Evolutionary conservation across 2,888 invertebrate genomes (phyloP).

Genomic region (Blastobasis adustella): DNA sequence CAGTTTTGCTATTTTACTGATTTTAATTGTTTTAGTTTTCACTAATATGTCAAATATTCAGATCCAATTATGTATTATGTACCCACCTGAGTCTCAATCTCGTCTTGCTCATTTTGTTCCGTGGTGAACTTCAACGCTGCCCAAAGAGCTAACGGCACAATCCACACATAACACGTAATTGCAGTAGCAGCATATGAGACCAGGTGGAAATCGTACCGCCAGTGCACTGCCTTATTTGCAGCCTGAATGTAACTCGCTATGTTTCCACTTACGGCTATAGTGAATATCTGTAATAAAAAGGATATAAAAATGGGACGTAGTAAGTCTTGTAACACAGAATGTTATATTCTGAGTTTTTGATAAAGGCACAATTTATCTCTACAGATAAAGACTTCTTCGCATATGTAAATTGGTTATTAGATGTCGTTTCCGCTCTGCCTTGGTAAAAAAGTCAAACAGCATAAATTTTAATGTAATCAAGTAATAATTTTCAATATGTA

Average conservation of each 20-base stretch:
- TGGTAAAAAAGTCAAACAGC: too few species aligned
- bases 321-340: too few species aligned
- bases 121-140: slow-evolving; percentile 88
- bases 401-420: too few species aligned
- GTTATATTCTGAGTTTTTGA: too few species aligned
- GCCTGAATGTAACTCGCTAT: slow-evolving; percentile 91
- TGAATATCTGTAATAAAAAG: slow-evolving; percentile 79
- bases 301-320: background rate
- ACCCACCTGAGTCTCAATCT: slow-evolving; percentile 78
- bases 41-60: too few species aligned
- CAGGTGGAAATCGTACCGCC: slow-evolving; percentile 95
- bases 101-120: slow-evolving; percentile 70
- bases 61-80: background rate
- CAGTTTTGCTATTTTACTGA: too few species aligned
- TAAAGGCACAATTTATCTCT: too few species aligned
- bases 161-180: slow-evolving; percentile 90
- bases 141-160: slow-evolving; percentile 90
- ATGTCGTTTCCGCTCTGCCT: too few species aligned
- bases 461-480: too few species aligned
- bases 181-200: slow-evolving; percentile 94
- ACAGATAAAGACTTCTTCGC: too few species aligned
- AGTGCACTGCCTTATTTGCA: slow-evolving; percentile 80
- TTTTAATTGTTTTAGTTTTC: too few species aligned
- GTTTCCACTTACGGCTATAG: slow-evolving; percentile 96
- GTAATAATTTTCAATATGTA: too few species aligned